Conservation (phyloP, 1,140 invertebrate species). For the Chelonus insularis region DNA sequence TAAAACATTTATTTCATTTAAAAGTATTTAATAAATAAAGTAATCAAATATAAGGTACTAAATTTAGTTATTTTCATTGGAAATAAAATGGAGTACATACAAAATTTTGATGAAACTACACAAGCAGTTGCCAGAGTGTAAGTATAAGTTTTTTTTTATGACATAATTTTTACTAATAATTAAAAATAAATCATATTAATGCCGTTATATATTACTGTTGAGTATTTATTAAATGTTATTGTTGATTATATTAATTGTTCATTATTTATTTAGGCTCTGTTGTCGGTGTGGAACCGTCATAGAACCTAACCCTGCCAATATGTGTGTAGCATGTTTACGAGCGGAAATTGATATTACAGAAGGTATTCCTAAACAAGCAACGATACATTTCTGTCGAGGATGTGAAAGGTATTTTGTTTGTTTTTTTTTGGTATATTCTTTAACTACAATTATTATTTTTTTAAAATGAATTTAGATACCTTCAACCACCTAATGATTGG, state of each 20-base stretch:
- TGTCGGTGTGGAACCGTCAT: slow-evolving; percentile 82
- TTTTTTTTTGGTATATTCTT: neutral
- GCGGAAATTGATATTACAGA: slow-evolving; percentile 93
- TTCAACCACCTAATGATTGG: slow-evolving; percentile 94
- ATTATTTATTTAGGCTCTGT: slow-evolving; percentile 59
- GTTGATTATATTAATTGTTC: neutral
- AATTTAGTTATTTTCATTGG: too few species aligned
- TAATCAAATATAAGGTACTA: too few species aligned
- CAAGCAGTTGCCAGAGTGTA: too few species aligned
- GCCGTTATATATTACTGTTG: neutral
- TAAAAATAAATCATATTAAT: too few species aligned
- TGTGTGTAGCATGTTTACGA: slow-evolving; percentile 93
- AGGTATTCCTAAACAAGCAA: slow-evolving; percentile 93
- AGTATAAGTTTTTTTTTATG: too few species aligned
- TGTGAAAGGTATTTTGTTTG: slow-evolving; percentile 76
- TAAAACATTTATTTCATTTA: too few species aligned
- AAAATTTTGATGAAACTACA: too few species aligned
- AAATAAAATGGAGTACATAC: too few species aligned
- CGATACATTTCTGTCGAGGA: slow-evolving; percentile 85
- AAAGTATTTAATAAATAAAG: too few species aligned
- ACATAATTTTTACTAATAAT: too few species aligned
- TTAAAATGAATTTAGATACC: slow-evolving; percentile 67
- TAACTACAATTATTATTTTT: too few species aligned
- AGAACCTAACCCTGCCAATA: slow-evolving; percentile 94
- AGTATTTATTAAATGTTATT: neutral